These are phyloP conservation scores for Paramormyrops kingsleyae DNA, from an alignment of 2,113 vertebrate species.

Conservation along the genomic window DNA sequence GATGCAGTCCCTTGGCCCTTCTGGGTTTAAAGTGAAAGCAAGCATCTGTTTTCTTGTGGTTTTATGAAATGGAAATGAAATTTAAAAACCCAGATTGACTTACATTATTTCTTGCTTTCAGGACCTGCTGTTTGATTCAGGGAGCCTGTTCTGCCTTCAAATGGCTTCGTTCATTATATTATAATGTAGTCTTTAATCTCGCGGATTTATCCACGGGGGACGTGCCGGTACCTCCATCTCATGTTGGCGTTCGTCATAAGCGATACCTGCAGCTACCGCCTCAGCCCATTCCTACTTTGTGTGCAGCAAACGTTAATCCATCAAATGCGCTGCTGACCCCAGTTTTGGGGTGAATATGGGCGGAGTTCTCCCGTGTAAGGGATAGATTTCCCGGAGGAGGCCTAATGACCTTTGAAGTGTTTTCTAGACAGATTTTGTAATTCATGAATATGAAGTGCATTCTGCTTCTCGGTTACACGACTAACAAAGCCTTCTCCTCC, in stretches of 20 bases:
- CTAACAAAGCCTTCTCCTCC: neutral
- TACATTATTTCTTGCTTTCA: neutral
- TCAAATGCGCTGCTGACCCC: neutral
- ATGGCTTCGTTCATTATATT: constrained; percentile 3
- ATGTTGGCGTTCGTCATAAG: neutral
- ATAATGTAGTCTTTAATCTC: neutral
- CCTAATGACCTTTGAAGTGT: neutral
- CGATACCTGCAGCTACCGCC: neutral
- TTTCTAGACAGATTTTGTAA: neutral
- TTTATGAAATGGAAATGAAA: neutral
- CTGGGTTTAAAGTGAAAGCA: constrained; percentile 14
- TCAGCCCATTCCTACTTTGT: neutral
- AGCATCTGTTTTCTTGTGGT: constrained; percentile 11
- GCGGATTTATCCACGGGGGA: neutral
- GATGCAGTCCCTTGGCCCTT: constrained; percentile 10
- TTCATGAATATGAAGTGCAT: neutral
- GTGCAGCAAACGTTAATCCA: neutral
- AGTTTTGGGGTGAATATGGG: neutral
- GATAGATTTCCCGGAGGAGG: neutral
- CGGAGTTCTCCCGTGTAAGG: neutral
- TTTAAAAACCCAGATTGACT: constrained; percentile 14
- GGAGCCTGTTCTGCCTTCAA: constrained; percentile 8
- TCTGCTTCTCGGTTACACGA: neutral
- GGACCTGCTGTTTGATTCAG: constrained; percentile 17
- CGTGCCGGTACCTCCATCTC: neutral